Percentiles rank a stretch among this genome's conserved stretches.
These are phyloP conservation scores for Zaprionus camerounensis DNA, from an alignment of 1,140 invertebrate species.

Conservation along the genomic window DNA sequence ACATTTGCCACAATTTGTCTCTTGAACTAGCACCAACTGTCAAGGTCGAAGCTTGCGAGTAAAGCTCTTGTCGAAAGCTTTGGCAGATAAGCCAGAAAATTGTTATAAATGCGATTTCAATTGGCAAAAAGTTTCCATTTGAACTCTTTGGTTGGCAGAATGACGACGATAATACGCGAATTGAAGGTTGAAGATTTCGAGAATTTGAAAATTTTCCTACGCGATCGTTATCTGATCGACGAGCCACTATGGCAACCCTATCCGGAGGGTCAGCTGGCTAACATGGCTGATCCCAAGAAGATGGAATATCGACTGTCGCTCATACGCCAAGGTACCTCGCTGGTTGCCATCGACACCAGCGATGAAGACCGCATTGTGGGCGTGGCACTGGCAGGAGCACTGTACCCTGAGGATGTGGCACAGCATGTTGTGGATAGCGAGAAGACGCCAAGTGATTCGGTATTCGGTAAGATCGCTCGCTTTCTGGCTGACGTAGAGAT, in stretches of 20 bases:
- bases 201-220: conserved; percentile 48
- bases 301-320: conserved; percentile 44
- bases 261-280: conserved; percentile 25
- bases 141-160: neutral
- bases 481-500: conserved; percentile 49
- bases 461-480: conserved; percentile 47
- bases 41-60: neutral
- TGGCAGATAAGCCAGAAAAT: neutral
- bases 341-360: conserved; percentile 48
- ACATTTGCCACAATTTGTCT: neutral
- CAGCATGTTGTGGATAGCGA: conserved; percentile 37
- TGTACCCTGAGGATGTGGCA: conserved; percentile 47
- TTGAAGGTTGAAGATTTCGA: conserved; percentile 12
- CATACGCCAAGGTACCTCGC: conserved; percentile 44
- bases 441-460: conserved; percentile 5
- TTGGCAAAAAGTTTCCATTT: neutral
- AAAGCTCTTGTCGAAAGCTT: neutral
- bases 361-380: conserved; percentile 49
- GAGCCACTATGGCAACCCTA: conserved; percentile 15
- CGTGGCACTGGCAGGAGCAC: conserved; percentile 42
- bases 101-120: neutral
- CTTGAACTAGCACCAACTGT: neutral
- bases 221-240: conserved; percentile 41
- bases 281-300: conserved; percentile 18
- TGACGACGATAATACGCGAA: conserved; percentile 21